These are phyloP conservation scores for Teleogryllus occipitalis DNA, from an alignment of 1,140 invertebrate species.

Conservation along the genomic window DNA sequence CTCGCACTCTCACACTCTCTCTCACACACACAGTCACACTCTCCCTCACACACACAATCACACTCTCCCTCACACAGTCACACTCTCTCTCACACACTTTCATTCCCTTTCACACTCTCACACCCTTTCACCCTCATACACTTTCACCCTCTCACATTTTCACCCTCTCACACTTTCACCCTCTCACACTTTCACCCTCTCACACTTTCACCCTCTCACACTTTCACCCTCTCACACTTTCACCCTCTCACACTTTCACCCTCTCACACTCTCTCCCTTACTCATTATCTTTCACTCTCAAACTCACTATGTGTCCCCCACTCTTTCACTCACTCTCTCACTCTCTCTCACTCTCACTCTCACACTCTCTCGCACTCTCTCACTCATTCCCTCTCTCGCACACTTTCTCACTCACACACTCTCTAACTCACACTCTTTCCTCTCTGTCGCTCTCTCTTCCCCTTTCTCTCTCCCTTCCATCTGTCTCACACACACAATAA, in stretches of 20 bases:
- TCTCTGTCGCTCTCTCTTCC: slow-evolving; percentile 1
- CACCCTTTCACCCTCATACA: not conserved
- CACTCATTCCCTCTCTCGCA: not conserved
- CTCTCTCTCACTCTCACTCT: slow-evolving; percentile 7
- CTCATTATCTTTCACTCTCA: not conserved
- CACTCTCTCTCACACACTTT: not conserved
- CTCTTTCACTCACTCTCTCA: slow-evolving; percentile 3
- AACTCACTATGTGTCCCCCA: not conserved
- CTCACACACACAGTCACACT: slow-evolving; percentile 9
- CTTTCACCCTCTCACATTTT: not conserved
- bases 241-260: too few relatives aligned
- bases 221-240: too few relatives aligned
- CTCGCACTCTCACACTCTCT: slow-evolving; percentile 3
- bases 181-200: too few relatives aligned
- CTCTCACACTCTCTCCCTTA: too few relatives aligned
- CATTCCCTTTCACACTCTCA: not conserved
- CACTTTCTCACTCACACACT: not conserved
- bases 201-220: too few relatives aligned
- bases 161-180: too few relatives aligned
- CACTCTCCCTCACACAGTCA: not conserved
- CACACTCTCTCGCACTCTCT: not conserved
- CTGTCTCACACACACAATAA: not conserved
- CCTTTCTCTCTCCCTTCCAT: slow-evolving; percentile 8
- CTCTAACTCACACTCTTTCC: slow-evolving; percentile 4
- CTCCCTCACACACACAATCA: too few relatives aligned